A percentile compares a stretch with the other conserved stretches of the same genome.
Evolutionary conservation across 2,888 invertebrate species (phyloP).

Genomic region (Lomographa bimaculata): DNA sequence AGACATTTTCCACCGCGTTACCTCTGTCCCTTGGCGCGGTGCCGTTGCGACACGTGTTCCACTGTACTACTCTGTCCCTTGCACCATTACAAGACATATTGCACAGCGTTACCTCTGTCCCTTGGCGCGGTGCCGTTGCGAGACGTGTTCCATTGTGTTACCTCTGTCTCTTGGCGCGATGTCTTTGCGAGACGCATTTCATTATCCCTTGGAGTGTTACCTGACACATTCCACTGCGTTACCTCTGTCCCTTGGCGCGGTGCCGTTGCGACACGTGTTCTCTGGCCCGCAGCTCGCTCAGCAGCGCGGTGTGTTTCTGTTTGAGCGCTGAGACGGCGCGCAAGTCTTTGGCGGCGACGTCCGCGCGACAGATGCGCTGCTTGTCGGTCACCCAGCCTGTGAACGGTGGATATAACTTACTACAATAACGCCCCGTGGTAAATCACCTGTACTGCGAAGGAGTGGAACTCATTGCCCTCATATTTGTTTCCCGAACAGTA

Average conservation of each 20-base stretch:
- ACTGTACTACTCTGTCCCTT: no score
- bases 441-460: no score
- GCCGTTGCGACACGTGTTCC: constrained; percentile 69
- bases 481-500: no score
- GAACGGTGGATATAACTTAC: background rate
- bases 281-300: constrained; percentile 94
- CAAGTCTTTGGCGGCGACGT: constrained; percentile 96
- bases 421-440: no score
- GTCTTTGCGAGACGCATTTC: constrained; percentile 69
- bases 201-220: no score
- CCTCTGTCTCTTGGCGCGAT: constrained; percentile 85
- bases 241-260: constrained; percentile 85
- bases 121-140: constrained; percentile 69
- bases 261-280: constrained; percentile 70
- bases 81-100: no score
- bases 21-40: constrained; percentile 85
- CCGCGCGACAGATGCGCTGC: constrained; percentile 95
- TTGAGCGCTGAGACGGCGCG: constrained; percentile 94
- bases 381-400: constrained; percentile 97
- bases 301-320: constrained; percentile 95
- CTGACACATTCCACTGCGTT: no score
- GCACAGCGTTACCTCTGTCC: constrained; percentile 89
- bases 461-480: no score
- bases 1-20: constrained; percentile 75
- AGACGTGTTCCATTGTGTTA: constrained; percentile 75